Base-by-base conservation (phyloP, 2,797 vertebrate genomes). In the Columba guinea region DNA sequence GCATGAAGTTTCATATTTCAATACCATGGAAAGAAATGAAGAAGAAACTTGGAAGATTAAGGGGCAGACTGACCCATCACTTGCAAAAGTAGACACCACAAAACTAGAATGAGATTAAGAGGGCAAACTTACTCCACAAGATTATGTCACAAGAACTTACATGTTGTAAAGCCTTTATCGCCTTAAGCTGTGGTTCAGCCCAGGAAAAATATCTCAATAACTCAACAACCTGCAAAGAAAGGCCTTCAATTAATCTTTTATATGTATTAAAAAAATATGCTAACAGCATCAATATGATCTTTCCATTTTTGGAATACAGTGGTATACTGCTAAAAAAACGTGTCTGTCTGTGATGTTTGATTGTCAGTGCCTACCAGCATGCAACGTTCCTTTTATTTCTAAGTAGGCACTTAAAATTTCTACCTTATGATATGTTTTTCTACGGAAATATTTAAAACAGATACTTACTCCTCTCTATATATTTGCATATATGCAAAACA, bases 191-290 rank as follows among this genome's bases (percentile, higher is more conserved):
- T 75, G 99, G 99, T 75, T 99, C 99, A 70, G 99, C 99, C 99
- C 99, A 99, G 53, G 99, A 99, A 96, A 99, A 99, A 89, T 99
- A 99, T 93, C 99, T 99, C 94, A 99, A 96, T 92, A 99, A 98
- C 91, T 99, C 99, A 94, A 99, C 99, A 94, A 99, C 99, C 99
- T 99, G 97, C 82, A 98, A 97, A 76, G 89, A 84, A 96, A 91
- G 37, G 44, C 27, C 37, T 73, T 37, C 46, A 58, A 44, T 94
- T 77, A 86, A 80, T 48, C 35, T 51, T 64, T 82, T 37, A 70
- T 32, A 34, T 24, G 15, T 32, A 67, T 19, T 27, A 51, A 63
- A 56, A 81, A 37, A 17, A 2, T 23, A 67, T 23, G 21, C 10
- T 64, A 90, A 80, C 2, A 58, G 18, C 16, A 77, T 51, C 30